Evolutionary conservation across 2,797 vertebrate genomes (phyloP), one percentile per base, ranked within the genome.

Genomic region (Sebastiscus albofasciatus): DNA sequence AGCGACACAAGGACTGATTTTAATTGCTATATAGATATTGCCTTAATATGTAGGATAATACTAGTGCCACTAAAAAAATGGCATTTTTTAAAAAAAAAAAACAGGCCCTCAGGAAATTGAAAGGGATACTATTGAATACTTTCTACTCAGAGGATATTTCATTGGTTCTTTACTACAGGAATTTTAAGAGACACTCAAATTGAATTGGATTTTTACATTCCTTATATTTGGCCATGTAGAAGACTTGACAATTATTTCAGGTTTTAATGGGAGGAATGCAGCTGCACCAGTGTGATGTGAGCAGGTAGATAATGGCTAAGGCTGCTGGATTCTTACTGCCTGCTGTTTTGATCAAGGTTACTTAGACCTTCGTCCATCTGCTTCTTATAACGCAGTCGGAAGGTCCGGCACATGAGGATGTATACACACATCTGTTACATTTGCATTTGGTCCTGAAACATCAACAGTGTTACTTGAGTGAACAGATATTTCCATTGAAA

Each of bases 301-400:
- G 31, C 72, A 16, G 52, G 46, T 80, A 72, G 66, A 77, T 76
- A 2, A 80, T 60, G 62, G 31, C 74, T 39, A 42, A 87, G 49
- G 75, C 59, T 72, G 36, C 82, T 81, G 58, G 42, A 59, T 68
- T 85, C 61, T 62, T 60, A 12, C 27, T 73, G 33, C 59, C 54
- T 27, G 62, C 65, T 26, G 76, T 67, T 69, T 54, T 70, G 62
- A 65, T 84, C 82, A 81, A 88, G 87, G 86, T 87, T 87, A 82
- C 22, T 0, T 1, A 65, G 64, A 80, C 60, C 72, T 83, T 80
- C 39, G 31, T 62, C 80, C 75, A 83, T 81, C 73, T 88, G 84
- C 60, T 75, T 14, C 31, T 74, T 29, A 18, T 66, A 71, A 80
- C 9, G 13, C 22, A 26, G 29, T 59, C 18, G 8, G 20, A 9